Base-by-base conservation (phyloP, 2,888 invertebrate genomes). In the Acanthococcus lagerstroemiae region DNA sequence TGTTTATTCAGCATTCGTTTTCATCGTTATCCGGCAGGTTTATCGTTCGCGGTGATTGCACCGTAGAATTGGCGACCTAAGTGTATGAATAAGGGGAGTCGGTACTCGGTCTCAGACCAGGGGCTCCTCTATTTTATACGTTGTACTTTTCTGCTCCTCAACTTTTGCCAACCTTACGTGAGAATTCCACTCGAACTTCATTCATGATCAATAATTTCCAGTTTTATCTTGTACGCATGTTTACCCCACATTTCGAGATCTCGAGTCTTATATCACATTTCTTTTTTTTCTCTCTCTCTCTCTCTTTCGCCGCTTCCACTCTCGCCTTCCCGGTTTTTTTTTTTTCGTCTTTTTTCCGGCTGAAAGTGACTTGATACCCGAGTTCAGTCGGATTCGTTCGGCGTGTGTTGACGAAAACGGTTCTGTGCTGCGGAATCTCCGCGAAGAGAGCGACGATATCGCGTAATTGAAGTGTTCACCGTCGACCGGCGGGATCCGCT, bases 121-220 rank as follows among this genome's bases (percentile, higher is more conserved):
- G n/a, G n/a, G n/a, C n/a, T n/a, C n/a, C n/a, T n/a, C n/a, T n/a
- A n/a, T n/a, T n/a, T n/a, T n/a, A n/a, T n/a, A n/a, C n/a, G n/a
- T n/a, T n/a, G n/a, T n/a, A n/a, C n/a, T n/a, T n/a, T n/a, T n/a
- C n/a, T n/a, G n/a, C n/a, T n/a, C n/a, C n/a, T n/a, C n/a, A n/a
- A n/a, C n/a, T n/a, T n/a, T n/a, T n/a, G n/a, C n/a, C n/a, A n/a
- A n/a, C n/a, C n/a, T n/a, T n/a, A n/a, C n/a, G n/a, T n/a, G n/a
- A n/a, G n/a, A 44, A 63, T 63, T 63, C 54, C 54, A 63, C 52
- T 52, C 63, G 63, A 63, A 63, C 63, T 63, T 63, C 63, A 61
- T 61, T 61, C 52, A 63, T 63, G 63, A 63, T 63, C 63, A 63
- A 63, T 63, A 63, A 63, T 63, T 63, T 54, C 52, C 54, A 54